These are phyloP conservation scores for Cladorhizidae sp. DNA, from an alignment of 37 sponge, comb jelly and placozoan genomes.

Conservation along the genomic window DNA sequence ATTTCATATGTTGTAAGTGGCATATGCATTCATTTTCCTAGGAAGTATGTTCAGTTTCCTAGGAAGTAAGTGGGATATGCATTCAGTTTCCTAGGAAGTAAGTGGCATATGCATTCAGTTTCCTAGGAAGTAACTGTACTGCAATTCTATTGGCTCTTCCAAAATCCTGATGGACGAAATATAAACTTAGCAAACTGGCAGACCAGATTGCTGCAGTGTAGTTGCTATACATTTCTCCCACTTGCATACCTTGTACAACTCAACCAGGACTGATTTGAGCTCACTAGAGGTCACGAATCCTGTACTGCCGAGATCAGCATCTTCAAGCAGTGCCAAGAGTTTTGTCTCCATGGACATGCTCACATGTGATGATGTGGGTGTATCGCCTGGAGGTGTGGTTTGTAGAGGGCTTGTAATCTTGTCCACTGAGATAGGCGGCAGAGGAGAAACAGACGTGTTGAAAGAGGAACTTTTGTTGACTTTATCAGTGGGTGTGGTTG, in stretches of 20 bases:
- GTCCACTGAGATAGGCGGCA: neutral
- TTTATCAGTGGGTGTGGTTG: slow-evolving; percentile 3
- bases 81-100: too few species aligned
- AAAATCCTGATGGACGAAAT: too few species aligned
- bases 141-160: too few species aligned
- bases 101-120: too few species aligned
- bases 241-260: slow-evolving; percentile 8
- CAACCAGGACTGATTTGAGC: slow-evolving; percentile 19
- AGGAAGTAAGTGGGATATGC: too few species aligned
- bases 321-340: slow-evolving; percentile 22
- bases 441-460: neutral
- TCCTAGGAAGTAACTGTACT: too few species aligned
- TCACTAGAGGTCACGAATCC: slow-evolving; percentile 62
- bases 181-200: too few species aligned
- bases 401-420: neutral
- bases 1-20: too few species aligned
- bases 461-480: neutral
- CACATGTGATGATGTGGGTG: neutral
- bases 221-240: neutral
- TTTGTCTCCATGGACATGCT: slow-evolving; percentile 21
- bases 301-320: slow-evolving; percentile 57
- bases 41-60: too few species aligned
- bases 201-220: neutral
- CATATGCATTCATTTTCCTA: too few species aligned
- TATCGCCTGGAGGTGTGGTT: slow-evolving; percentile 9